phyloP scores from a whole-genome alignment of 2,888 invertebrate species.

The Scotopteryx bipunctaria region DNA sequence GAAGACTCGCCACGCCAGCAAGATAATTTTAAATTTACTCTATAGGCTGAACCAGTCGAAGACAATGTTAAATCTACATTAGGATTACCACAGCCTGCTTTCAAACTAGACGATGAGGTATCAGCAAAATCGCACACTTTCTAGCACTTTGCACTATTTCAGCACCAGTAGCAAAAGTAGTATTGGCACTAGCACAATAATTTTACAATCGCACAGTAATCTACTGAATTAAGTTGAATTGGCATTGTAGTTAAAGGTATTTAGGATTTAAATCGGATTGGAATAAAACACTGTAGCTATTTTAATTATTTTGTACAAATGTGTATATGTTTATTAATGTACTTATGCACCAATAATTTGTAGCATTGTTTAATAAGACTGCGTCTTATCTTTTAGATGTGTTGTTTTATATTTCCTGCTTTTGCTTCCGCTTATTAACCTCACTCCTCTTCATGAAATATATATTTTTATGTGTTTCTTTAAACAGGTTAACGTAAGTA shows the following conservation, averaged over 20 bases:
- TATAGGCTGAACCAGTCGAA: slow-evolving; percentile 72
- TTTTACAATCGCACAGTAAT: slow-evolving; percentile 31
- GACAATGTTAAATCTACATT: slow-evolving; percentile 64
- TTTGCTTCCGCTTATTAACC: slow-evolving; percentile 60
- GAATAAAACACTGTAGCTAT: slow-evolving; percentile 20
- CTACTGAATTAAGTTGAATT: slow-evolving; percentile 24
- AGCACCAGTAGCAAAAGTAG: slow-evolving; percentile 26
- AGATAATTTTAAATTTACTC: slow-evolving; percentile 61
- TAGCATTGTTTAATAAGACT: slow-evolving; percentile 44
- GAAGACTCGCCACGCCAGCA: slow-evolving; percentile 63
- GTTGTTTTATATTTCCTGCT: slow-evolving; percentile 62
- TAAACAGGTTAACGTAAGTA: slow-evolving; percentile 38
- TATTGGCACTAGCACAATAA: slow-evolving; percentile 48
- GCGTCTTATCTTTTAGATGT: slow-evolving; percentile 42
- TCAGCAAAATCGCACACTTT: slow-evolving; percentile 41
- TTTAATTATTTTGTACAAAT: slow-evolving; percentile 29
- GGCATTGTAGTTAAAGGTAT: slow-evolving; percentile 26
- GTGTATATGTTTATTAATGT: slow-evolving; percentile 29
- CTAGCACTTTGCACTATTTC: slow-evolving; percentile 40
- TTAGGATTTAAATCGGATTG: slow-evolving; percentile 21
- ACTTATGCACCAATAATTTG: slow-evolving; percentile 34
- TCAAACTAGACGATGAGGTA: slow-evolving; percentile 75
- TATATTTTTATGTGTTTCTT: slow-evolving; percentile 24
- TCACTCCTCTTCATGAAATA: slow-evolving; percentile 19
- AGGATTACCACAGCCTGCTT: slow-evolving; percentile 69